Conservation (phyloP, 2,113 vertebrate species). For the Parotia lawesii region DNA sequence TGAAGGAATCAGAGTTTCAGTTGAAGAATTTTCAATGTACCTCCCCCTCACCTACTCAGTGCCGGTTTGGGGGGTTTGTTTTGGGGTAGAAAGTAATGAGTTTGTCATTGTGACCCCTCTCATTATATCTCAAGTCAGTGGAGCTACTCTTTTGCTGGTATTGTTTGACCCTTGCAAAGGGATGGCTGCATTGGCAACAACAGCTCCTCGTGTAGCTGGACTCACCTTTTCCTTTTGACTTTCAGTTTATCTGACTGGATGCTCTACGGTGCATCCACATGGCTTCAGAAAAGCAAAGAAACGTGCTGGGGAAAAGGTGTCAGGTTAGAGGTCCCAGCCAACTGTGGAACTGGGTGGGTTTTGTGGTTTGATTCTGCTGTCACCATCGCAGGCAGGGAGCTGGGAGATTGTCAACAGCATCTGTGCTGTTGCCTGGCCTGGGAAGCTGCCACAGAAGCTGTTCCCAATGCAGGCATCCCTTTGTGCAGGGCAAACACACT, state of each 20-base stretch:
- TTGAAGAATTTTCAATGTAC: not conserved
- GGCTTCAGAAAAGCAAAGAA: not conserved
- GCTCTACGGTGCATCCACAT: not conserved
- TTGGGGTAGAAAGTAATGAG: not conserved
- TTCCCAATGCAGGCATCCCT: not conserved
- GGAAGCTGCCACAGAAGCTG: not conserved
- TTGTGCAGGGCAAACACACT: not conserved
- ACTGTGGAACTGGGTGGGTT: not conserved
- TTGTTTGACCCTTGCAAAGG: not conserved
- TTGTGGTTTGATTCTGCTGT: not conserved
- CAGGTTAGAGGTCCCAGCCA: not conserved
- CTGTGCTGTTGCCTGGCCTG: not conserved
- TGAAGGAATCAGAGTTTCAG: not conserved
- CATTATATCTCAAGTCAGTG: not conserved
- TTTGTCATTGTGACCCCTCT: not conserved
- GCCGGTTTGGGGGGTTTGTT: fast-evolving
- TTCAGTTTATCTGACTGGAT: not conserved
- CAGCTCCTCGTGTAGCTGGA: not conserved
- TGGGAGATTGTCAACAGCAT: not conserved
- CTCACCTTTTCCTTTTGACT: not conserved
- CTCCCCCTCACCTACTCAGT: not conserved
- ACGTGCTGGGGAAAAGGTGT: not conserved
- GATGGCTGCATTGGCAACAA: not conserved
- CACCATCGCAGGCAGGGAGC: not conserved
- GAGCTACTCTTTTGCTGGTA: not conserved